Percentiles rank a stretch among this genome's conserved stretches.
Evolutionary conservation across 2,888 invertebrate species (phyloP).

Genomic region (Yponomeuta malinellus): DNA sequence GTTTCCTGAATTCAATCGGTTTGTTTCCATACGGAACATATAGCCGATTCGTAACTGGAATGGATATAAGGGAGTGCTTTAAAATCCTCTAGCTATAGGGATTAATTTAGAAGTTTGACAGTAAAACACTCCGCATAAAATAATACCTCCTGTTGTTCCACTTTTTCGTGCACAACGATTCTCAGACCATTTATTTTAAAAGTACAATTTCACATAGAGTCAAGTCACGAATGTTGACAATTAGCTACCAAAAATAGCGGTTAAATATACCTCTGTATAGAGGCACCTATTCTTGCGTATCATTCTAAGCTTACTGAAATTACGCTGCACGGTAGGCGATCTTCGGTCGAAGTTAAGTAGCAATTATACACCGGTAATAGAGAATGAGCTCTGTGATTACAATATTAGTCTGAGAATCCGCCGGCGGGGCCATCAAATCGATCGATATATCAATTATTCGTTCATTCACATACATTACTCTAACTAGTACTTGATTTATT

Average conservation of each 20-base stretch:
- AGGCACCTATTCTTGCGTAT: slow-evolving; percentile 26
- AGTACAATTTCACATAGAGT: slow-evolving; percentile 1
- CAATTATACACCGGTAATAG: slow-evolving; percentile 45
- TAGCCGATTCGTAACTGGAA: slow-evolving; percentile 13
- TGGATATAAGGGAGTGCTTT: background rate
- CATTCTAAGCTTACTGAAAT: slow-evolving; percentile 30
- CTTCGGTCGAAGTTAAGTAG: slow-evolving; percentile 39
- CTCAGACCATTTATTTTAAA: background rate
- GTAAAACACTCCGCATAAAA: background rate
- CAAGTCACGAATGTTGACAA: slow-evolving; percentile 42
- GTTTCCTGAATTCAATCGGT: background rate
- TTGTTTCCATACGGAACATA: background rate
- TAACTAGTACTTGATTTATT: slow-evolving; percentile 22
- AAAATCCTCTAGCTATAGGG: background rate
- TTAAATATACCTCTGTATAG: slow-evolving; percentile 16
- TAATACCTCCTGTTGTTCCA: background rate
- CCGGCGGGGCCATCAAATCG: slow-evolving; percentile 23
- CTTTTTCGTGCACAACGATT: background rate
- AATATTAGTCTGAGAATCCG: slow-evolving; percentile 22
- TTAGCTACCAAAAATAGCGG: slow-evolving; percentile 44
- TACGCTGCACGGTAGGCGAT: slow-evolving; percentile 21
- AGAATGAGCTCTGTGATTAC: slow-evolving; percentile 48
- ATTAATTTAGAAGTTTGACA: background rate
- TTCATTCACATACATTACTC: slow-evolving; percentile 18
- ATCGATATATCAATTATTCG: slow-evolving; percentile 17